Evolutionary conservation across 2,797 vertebrate species (phyloP), one percentile per base, ranked within the genome.

Genomic region (Pristis pectinata): DNA sequence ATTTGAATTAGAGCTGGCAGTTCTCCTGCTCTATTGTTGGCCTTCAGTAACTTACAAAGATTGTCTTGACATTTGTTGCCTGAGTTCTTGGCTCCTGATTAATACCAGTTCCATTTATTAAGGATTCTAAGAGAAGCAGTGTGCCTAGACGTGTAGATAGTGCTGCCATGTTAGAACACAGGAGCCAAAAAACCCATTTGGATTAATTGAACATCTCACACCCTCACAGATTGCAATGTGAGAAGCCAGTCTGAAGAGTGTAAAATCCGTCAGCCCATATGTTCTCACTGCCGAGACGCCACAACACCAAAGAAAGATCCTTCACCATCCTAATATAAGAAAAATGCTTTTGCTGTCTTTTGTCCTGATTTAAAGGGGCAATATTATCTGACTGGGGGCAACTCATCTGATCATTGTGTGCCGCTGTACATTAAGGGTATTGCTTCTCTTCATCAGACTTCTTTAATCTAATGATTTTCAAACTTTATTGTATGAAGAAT

Each of bases 141-240:
- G 87, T 91, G 87, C 87, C 87, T 61, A 91, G 59, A 91, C 61
- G 17, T 1, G 0, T 41, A 67, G 87, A 24, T 61, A 67, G 15
- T 22, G 87, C 87, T 91, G 87, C 61, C 87, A 91, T 41, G 87
- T 24, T 64, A 67, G 37, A 91, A 91, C 24, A 67, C n/a, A 37
- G n/a, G n/a, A 91, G 87, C 87, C 87, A 91, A 91, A 91, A 72
- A 64, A 91, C 24, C 87, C 87, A 91, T 67, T 91, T 91, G 87
- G 61, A 91, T 91, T 91, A 91, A 91, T 91, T 67, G 87, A 91
- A 41, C 87, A 91, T 91, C 87, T 94, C 70, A 24, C 92, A 53
- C 67, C 92, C 30, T 72, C 70, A 72, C 92, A 94, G 92, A 94
- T 94, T 94, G 92, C 41, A 94, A 94, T 56, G 67, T 74, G 92